Percentiles rank a stretch among this genome's conserved stretches.
These are phyloP conservation scores for Hirtodrosophila duncani DNA, from an alignment of 2,888 invertebrate species.

Conservation along the genomic window DNA sequence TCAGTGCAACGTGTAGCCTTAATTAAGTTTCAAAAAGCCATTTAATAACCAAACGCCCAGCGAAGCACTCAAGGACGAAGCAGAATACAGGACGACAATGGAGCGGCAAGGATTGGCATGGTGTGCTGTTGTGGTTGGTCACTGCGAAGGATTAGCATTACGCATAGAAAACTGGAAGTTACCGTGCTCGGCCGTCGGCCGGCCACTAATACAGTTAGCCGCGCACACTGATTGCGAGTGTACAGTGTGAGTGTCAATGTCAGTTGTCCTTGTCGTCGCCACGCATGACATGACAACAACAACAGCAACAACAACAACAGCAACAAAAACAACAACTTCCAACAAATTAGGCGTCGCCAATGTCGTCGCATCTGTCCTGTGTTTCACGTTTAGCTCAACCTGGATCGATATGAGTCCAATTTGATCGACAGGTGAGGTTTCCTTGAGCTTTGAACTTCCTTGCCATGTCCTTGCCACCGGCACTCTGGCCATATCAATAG, in stretches of 20 bases:
- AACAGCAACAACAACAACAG: too few relatives aligned
- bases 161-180: conserved; percentile 42
- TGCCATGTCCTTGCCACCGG: conserved; percentile 53
- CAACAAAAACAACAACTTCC: conserved; percentile 35
- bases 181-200: too few relatives aligned
- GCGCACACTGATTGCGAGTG: conserved; percentile 12
- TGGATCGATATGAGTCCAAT: conserved; percentile 49
- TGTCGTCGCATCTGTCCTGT: conserved; percentile 35
- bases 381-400: not conserved
- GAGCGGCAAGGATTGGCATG: conserved; percentile 6
- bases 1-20: conserved; percentile 51
- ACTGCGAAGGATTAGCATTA: conserved; percentile 36
- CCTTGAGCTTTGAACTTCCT: conserved; percentile 64
- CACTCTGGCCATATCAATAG: not conserved
- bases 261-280: conserved; percentile 44
- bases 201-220: conserved; percentile 4
- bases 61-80: conserved; percentile 43
- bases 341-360: conserved; percentile 62
- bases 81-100: conserved; percentile 35
- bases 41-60: conserved; percentile 56
- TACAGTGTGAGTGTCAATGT: conserved; percentile 39
- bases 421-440: conserved; percentile 41
- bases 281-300: too few relatives aligned
- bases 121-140: conserved; percentile 19
- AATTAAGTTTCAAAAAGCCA: conserved; percentile 61